phyloP scores from a whole-genome alignment of 2,888 invertebrate species.

The Tachina fera region DNA sequence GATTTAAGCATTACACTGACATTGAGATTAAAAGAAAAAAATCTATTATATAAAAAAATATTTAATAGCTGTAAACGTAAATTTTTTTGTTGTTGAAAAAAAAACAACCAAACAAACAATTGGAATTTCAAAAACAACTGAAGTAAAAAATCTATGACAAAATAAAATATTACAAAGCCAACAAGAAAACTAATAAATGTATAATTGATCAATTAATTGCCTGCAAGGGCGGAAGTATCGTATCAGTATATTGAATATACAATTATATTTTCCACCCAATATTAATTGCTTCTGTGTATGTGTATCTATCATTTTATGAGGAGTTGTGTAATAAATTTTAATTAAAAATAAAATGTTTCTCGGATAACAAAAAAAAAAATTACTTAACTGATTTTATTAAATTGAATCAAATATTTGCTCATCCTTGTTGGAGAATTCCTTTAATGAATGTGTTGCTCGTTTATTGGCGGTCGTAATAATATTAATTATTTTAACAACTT shows the following conservation, averaged over 20 bases:
- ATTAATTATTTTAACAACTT: background rate
- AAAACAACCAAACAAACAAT: too few relatives aligned
- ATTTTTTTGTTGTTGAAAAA: background rate
- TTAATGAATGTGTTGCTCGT: slow-evolving; percentile 18
- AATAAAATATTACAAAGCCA: slow-evolving; percentile 29
- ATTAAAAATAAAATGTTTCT: slow-evolving; percentile 59
- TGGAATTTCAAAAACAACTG: too few relatives aligned
- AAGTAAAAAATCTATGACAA: too few relatives aligned
- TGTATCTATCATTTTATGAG: background rate
- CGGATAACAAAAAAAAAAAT: background rate
- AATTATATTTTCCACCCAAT: slow-evolving; percentile 8
- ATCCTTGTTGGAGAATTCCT: slow-evolving; percentile 1
- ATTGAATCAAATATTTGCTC: slow-evolving; percentile 18
- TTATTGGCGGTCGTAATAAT: background rate
- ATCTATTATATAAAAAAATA: background rate
- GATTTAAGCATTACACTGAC: slow-evolving; percentile 4
- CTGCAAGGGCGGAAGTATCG: background rate
- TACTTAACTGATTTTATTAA: slow-evolving; percentile 8
- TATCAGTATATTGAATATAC: background rate
- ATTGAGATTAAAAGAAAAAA: background rate
- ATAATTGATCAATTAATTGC: background rate
- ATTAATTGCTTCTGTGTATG: background rate
- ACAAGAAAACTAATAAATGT: background rate
- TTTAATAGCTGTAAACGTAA: background rate
- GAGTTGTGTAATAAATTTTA: slow-evolving; percentile 50